Conservation (phyloP, 2,113 vertebrate genomes). For the Notechis scutatus region DNA sequence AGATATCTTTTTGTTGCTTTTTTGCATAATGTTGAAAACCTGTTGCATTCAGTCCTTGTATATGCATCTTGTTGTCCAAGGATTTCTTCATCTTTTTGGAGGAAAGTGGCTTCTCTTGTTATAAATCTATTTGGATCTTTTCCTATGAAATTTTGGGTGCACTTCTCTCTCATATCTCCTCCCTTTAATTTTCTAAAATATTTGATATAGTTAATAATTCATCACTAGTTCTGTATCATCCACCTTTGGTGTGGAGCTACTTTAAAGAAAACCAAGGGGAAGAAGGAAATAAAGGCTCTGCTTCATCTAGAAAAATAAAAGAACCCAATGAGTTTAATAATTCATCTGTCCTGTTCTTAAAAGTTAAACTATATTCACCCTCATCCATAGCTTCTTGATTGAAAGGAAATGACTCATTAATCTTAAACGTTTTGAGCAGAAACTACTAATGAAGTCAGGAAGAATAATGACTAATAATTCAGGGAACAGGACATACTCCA, state of each 20-base stretch:
- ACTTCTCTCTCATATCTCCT: neutral
- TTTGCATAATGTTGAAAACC: neutral
- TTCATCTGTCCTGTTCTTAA: slow-evolving; percentile 46
- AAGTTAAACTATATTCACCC: slow-evolving; percentile 50
- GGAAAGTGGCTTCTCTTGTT: neutral
- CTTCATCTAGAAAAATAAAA: slow-evolving; percentile 41
- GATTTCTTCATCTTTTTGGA: neutral
- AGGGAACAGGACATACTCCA: slow-evolving; percentile 32
- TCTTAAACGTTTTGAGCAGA: slow-evolving; percentile 56
- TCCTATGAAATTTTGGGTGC: neutral
- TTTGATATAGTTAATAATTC: neutral
- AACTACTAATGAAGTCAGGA: slow-evolving; percentile 59
- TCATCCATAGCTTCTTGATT: slow-evolving; percentile 63
- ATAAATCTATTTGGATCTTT: neutral
- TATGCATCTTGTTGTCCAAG: neutral
- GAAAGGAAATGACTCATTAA: slow-evolving; percentile 67
- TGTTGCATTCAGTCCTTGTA: neutral
- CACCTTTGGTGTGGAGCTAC: neutral
- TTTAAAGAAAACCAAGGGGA: slow-evolving; percentile 10
- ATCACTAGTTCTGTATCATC: neutral
- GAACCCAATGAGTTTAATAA: slow-evolving; percentile 37
- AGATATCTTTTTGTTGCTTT: neutral
- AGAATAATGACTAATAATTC: slow-evolving; percentile 68
- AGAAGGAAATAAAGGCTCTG: neutral
- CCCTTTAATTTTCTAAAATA: neutral